These are phyloP conservation scores for Cynocephalus volans DNA, from an alignment of 2,113 vertebrate genomes.

Conservation along the genomic window DNA sequence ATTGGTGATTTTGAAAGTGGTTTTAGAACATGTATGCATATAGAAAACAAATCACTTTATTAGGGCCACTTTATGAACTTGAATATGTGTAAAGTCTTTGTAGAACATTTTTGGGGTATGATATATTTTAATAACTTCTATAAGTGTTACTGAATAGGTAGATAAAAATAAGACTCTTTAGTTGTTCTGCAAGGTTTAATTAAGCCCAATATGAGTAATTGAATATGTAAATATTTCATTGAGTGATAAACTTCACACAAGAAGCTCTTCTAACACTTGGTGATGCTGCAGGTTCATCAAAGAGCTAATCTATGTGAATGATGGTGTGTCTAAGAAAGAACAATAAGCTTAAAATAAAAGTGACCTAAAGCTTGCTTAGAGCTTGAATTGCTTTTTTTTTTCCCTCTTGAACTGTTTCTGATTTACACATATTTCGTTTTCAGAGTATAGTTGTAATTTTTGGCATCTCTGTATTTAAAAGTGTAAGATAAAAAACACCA, in stretches of 20 bases:
- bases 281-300: not conserved
- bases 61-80: conserved; percentile 50
- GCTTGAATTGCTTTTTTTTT: not conserved
- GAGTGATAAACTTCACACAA: not conserved
- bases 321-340: not conserved
- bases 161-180: conserved; percentile 32
- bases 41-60: conserved; percentile 50
- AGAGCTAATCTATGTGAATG: conserved; percentile 21
- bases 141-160: conserved; percentile 65
- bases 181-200: conserved; percentile 61
- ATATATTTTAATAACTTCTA: conserved; percentile 1
- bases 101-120: conserved; percentile 52
- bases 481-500: not conserved
- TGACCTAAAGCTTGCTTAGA: not conserved
- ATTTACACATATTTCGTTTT: conserved; percentile 5
- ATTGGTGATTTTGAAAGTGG: conserved; percentile 71
- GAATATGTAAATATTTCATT: conserved; percentile 67
- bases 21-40: conserved; percentile 62
- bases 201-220: not conserved
- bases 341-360: not conserved
- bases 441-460: not conserved
- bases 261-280: not conserved
- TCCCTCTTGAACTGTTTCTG: conserved; percentile 43
- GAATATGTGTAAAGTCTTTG: conserved; percentile 43
- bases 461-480: conserved; percentile 17